Conservation (phyloP, 2,113 vertebrate species). For the Castor canadensis region DNA sequence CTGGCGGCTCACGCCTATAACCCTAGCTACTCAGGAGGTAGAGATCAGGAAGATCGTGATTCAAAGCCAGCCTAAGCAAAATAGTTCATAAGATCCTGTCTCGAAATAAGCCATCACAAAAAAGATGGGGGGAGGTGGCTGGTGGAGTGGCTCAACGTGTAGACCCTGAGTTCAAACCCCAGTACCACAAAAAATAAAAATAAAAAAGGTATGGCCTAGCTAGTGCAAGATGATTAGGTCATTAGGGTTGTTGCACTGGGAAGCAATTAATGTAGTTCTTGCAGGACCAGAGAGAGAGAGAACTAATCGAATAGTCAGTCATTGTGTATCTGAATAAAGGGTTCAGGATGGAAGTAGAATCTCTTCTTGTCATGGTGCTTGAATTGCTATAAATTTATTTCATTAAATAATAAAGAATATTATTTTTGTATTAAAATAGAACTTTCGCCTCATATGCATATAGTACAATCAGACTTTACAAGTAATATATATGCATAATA, state of each 20-base stretch:
- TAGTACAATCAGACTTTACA: background rate
- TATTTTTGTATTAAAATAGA: slow-evolving; percentile 48
- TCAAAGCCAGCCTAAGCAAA: no score
- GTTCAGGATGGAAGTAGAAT: background rate
- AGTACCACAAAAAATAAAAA: no score
- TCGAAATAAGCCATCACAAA: no score
- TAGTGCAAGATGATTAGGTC: background rate
- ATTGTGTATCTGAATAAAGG: background rate
- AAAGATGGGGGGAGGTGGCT: no score
- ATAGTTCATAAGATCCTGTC: no score
- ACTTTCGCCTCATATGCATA: background rate
- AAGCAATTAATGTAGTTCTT: background rate
- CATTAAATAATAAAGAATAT: background rate
- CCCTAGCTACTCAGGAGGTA: no score
- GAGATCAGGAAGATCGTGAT: no score
- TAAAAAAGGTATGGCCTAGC: no score
- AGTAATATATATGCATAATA: background rate
- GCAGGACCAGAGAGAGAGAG: background rate
- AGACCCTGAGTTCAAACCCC: no score
- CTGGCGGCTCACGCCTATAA: no score
- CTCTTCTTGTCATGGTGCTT: background rate
- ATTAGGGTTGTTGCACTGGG: background rate
- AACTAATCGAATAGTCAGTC: background rate
- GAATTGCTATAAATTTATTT: background rate
- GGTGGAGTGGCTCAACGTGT: no score